These are phyloP conservation scores for Drosophila pegasa DNA, from an alignment of 2,888 invertebrate species.

Conservation along the genomic window DNA sequence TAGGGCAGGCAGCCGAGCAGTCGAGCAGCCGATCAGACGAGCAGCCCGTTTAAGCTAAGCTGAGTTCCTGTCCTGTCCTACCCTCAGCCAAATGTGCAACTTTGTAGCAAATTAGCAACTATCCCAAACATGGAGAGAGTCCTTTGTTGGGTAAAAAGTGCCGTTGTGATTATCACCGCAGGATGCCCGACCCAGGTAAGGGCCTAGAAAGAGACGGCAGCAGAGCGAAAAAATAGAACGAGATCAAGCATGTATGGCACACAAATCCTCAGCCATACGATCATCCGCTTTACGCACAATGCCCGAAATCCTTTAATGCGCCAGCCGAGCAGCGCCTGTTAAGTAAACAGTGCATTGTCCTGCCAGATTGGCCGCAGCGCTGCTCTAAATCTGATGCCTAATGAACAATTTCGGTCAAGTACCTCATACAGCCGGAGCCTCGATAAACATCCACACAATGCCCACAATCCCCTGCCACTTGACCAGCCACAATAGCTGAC, in stretches of 20 bases:
- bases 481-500: conserved; percentile 25
- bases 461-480: conserved; percentile 29
- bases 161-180: conserved; percentile 66
- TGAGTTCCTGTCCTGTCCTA: conserved; percentile 52
- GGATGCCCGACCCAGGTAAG: conserved; percentile 50
- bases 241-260: conserved; percentile 4
- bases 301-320: conserved; percentile 65
- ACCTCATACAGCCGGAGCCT: neutral
- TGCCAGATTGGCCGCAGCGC: conserved; percentile 18
- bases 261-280: conserved; percentile 37
- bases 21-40: neutral
- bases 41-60: conserved; percentile 5
- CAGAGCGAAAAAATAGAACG: neutral
- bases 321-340: conserved; percentile 26
- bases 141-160: conserved; percentile 52
- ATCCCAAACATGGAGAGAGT: conserved; percentile 20
- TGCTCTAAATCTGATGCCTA: conserved; percentile 63
- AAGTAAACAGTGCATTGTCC: conserved; percentile 33
- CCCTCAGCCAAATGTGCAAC: conserved; percentile 71
- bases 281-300: conserved; percentile 41
- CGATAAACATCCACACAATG: conserved; percentile 9
- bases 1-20: conserved; percentile 8
- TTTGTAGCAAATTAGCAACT: conserved; percentile 77
- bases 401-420: conserved; percentile 42
- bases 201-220: neutral